Evolutionary conservation across 2,888 invertebrate genomes (phyloP).

Genomic region (Hermodice carunculata): DNA sequence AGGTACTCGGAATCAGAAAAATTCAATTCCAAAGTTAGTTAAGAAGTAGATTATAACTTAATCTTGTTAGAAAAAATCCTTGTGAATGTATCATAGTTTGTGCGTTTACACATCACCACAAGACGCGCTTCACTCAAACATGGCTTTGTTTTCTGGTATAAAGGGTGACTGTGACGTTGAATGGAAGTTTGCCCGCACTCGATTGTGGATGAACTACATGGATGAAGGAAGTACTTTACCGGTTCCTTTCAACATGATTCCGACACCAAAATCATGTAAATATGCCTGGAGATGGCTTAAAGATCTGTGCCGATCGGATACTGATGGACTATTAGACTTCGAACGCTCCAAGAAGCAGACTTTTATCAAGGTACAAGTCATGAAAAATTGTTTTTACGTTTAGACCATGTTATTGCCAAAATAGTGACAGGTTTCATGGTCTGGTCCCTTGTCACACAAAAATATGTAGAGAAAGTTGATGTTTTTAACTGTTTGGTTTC

Average conservation of each 20-base stretch:
- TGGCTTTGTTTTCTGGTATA: neutral
- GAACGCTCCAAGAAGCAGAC: conserved; percentile 59
- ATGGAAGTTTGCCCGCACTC: conserved; percentile 83
- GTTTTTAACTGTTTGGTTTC: too few relatives aligned
- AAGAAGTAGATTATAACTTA: too few relatives aligned
- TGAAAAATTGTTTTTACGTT: neutral
- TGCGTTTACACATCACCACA: too few relatives aligned
- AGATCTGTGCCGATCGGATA: conserved; percentile 45
- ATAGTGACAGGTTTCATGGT: neutral
- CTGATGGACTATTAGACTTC: conserved; percentile 47
- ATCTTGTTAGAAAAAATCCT: too few relatives aligned
- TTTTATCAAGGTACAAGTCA: conserved; percentile 61
- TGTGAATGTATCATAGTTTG: too few relatives aligned
- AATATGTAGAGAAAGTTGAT: too few relatives aligned
- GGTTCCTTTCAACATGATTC: conserved; percentile 78
- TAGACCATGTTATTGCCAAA: neutral
- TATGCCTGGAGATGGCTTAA: conserved; percentile 56
- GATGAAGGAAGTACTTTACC: conserved; percentile 79
- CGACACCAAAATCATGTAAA: conserved; percentile 64
- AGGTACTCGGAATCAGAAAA: too few relatives aligned
- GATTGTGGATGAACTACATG: conserved; percentile 82
- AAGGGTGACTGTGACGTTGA: conserved; percentile 75
- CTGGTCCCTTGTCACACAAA: neutral
- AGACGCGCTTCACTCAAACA: too few relatives aligned
- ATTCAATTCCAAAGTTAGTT: too few relatives aligned